phyloP scores from a whole-genome alignment of 1,140 invertebrate genomes.

The Neodiprion pinetum region DNA sequence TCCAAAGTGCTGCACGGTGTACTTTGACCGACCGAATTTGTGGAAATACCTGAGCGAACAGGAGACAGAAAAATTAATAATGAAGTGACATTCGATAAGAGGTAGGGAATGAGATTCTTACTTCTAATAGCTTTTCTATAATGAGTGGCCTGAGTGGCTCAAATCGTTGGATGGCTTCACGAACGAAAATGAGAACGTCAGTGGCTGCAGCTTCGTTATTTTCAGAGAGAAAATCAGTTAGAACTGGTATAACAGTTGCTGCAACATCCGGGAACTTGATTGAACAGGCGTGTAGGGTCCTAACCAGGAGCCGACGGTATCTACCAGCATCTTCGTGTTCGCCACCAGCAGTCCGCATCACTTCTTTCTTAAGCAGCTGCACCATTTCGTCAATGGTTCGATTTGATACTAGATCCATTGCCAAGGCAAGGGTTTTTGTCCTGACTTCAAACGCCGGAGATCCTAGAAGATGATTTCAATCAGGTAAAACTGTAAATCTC shows the following conservation, averaged over 20 bases:
- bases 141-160: conserved; percentile 81
- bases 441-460: conserved; percentile 94
- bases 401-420: conserved; percentile 92
- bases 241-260: conserved; percentile 88
- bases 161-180: conserved; percentile 95
- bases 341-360: conserved; percentile 88
- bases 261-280: conserved; percentile 99
- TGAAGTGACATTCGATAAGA: conserved; percentile 20
- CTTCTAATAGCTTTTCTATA: conserved; percentile 69
- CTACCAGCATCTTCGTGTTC: conserved; percentile 96
- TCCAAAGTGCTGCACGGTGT: conserved; percentile 96
- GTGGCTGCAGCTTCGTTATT: conserved; percentile 91
- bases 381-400: conserved; percentile 98
- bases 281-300: conserved; percentile 93
- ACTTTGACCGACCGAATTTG: conserved; percentile 86
- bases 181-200: conserved; percentile 94
- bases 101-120: conserved; percentile 38
- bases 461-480: conserved; percentile 31
- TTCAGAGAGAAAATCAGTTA: conserved; percentile 96
- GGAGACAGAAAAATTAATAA: conserved; percentile 9
- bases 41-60: conserved; percentile 65
- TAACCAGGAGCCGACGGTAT: conserved; percentile 94
- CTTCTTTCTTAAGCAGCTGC: conserved; percentile 92
- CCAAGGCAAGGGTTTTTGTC: conserved; percentile 85
- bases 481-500: not conserved